phyloP scores from a whole-genome alignment of 2,888 invertebrate genomes.

The Agonopterix subpropinquella region DNA sequence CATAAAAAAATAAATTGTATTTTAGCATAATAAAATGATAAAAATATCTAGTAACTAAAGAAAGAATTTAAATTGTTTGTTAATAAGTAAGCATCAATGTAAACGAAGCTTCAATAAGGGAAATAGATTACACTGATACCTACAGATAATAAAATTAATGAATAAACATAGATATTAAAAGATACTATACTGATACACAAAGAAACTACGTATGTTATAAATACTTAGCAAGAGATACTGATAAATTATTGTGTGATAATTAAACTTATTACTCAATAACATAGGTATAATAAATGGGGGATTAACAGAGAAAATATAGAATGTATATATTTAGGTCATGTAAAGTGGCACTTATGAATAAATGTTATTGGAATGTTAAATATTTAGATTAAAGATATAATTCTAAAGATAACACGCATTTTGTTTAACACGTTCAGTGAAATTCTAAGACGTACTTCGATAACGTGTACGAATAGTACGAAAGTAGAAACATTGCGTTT shows the following conservation, averaged over 20 bases:
- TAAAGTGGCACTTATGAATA: constrained; percentile 19
- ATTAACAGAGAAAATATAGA: constrained; percentile 19
- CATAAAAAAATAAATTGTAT: no score
- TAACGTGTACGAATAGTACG: no score
- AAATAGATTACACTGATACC: no score
- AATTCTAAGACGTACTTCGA: no score
- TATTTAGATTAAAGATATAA: constrained; percentile 4
- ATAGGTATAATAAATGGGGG: constrained; percentile 11
- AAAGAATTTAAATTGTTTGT: no score
- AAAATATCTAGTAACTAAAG: no score
- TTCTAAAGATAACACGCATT: neutral
- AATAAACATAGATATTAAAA: neutral
- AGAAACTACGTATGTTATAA: neutral
- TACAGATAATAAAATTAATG: neutral
- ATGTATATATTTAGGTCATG: constrained; percentile 24
- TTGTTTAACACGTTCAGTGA: neutral
- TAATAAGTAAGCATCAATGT: no score
- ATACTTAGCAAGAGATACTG: neutral
- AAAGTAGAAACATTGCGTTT: no score
- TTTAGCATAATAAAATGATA: no score
- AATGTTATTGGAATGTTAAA: constrained; percentile 10
- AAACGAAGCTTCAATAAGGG: no score
- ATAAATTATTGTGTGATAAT: neutral
- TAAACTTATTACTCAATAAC: neutral
- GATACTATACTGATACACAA: neutral